phyloP scores from a whole-genome alignment of 2,113 vertebrate genomes.

The Amphilophus citrinellus region DNA sequence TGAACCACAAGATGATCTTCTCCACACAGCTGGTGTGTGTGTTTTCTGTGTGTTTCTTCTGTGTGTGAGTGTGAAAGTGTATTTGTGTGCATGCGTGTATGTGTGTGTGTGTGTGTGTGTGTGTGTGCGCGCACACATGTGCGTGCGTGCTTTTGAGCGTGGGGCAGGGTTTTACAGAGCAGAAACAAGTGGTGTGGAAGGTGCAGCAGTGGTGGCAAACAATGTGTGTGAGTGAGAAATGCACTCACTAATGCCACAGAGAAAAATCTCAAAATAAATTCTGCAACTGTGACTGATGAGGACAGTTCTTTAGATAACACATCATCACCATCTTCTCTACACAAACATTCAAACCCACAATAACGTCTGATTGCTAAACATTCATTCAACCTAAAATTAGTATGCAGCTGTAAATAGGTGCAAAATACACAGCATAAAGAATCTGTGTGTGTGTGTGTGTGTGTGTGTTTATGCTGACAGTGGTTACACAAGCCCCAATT shows the following conservation, averaged over 20 bases:
- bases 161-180: background rate
- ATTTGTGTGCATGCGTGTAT: background rate
- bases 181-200: slow-evolving; percentile 3
- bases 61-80: background rate
- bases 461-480: background rate
- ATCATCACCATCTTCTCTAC: background rate
- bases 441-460: background rate
- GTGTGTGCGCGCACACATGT: background rate
- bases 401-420: background rate
- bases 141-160: background rate
- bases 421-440: background rate
- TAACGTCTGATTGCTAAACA: accelerated
- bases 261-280: slow-evolving; percentile 21
- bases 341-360: background rate
- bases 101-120: background rate
- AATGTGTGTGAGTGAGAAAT: background rate
- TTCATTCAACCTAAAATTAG: background rate
- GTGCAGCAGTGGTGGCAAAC: slow-evolving; percentile 18
- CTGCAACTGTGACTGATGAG: background rate
- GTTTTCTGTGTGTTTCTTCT: background rate
- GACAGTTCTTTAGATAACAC: background rate
- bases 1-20: slow-evolving; percentile 57
- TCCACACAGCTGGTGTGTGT: slow-evolving; percentile 52
- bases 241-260: background rate
- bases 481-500: background rate